Percentiles rank a stretch among this genome's conserved stretches.
These are phyloP conservation scores for Homarus americanus DNA, from an alignment of 1,140 invertebrate species.

Conservation along the genomic window DNA sequence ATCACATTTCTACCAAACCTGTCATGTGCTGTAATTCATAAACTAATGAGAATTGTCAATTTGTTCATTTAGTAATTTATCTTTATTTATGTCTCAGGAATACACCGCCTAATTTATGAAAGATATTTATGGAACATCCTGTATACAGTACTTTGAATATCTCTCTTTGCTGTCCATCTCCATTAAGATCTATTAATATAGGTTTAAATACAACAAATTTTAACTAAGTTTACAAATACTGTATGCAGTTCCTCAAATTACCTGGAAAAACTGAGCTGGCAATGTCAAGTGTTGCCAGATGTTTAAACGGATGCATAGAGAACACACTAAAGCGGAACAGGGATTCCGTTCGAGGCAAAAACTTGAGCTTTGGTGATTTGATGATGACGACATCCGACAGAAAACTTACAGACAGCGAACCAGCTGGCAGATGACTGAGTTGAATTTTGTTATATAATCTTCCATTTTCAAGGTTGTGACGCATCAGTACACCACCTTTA, in stretches of 20 bases:
- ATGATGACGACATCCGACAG: constrained; percentile 37
- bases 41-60: too few species aligned
- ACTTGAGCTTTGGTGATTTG: constrained; percentile 32
- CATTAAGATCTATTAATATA: too few species aligned
- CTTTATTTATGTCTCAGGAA: too few species aligned
- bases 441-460: constrained; percentile 11
- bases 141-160: too few species aligned
- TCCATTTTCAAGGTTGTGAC: constrained; percentile 51
- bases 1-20: too few species aligned
- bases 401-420: constrained; percentile 17
- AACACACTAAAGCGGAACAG: constrained; percentile 47
- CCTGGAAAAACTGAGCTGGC: constrained; percentile 46
- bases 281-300: constrained; percentile 26
- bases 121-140: too few species aligned
- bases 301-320: constrained; percentile 34
- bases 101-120: too few species aligned
- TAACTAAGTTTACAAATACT: too few species aligned
- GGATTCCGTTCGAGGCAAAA: neutral
- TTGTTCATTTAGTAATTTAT: too few species aligned
- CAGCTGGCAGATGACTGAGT: constrained; percentile 8
- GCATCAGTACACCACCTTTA: constrained; percentile 43
- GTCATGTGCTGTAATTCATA: too few species aligned
- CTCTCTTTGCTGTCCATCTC: too few species aligned
- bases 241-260: constrained; percentile 21
- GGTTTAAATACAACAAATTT: too few species aligned